These are phyloP conservation scores for Diachrysia chrysitis DNA, from an alignment of 2,888 invertebrate species.

Conservation along the genomic window DNA sequence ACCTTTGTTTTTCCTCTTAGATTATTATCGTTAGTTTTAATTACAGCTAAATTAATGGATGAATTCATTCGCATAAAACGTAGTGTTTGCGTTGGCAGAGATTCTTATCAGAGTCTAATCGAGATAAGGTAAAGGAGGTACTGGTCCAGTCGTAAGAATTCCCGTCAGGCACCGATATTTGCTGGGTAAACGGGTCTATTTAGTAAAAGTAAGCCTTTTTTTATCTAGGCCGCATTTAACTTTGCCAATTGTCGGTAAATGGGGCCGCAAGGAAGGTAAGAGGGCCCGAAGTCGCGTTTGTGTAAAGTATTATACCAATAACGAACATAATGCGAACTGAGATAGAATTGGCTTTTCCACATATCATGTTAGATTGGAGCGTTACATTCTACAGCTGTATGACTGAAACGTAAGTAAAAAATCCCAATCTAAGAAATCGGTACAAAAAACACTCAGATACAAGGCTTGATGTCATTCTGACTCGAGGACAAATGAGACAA, in stretches of 20 bases:
- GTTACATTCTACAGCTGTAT: constrained; percentile 57
- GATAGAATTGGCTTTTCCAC: constrained; percentile 39
- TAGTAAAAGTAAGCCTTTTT: constrained; percentile 56
- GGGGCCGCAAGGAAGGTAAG: constrained; percentile 44
- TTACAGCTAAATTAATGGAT: constrained; percentile 27
- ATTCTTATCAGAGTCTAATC: constrained; percentile 45
- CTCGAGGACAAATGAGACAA: constrained; percentile 86
- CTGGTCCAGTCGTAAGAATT: constrained; percentile 54
- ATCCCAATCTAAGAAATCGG: constrained; percentile 64
- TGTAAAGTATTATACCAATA: constrained; percentile 30
- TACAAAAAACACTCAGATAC: constrained; percentile 77
- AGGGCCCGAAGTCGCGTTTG: constrained; percentile 31
- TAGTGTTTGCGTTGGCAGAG: constrained; percentile 24
- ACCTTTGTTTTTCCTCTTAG: constrained; percentile 24
- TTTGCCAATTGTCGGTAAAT: constrained; percentile 51
- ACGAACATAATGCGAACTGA: constrained; percentile 25
- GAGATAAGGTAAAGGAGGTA: constrained; percentile 49
- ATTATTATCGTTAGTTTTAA: constrained; percentile 23
- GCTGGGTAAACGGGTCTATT: constrained; percentile 43
- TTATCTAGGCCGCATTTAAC: constrained; percentile 51
- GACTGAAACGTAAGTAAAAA: constrained; percentile 63
- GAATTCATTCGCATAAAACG: constrained; percentile 17
- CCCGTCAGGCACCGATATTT: constrained; percentile 55
- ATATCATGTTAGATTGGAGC: constrained; percentile 23
- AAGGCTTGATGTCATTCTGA: constrained; percentile 80